Evolutionary conservation across 2,888 invertebrate genomes (phyloP).

Genomic region (Strigamia maritima): DNA sequence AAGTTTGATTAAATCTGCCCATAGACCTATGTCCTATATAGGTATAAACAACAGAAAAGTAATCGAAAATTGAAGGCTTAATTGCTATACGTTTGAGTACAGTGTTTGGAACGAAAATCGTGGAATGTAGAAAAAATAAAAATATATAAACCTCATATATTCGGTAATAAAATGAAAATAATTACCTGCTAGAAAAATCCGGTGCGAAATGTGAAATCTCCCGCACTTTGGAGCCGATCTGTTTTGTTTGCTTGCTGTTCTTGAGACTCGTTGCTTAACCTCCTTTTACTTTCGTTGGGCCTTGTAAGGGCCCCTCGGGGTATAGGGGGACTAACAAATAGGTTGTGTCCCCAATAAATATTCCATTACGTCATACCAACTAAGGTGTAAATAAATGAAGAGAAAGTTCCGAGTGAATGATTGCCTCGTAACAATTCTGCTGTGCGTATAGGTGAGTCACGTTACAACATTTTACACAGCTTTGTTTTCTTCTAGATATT

Average conservation of each 20-base stretch:
- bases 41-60: too few species aligned
- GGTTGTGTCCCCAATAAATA: conserved; percentile 1
- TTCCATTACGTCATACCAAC: not conserved
- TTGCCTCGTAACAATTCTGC: not conserved
- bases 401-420: not conserved
- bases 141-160: too few species aligned
- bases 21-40: too few species aligned
- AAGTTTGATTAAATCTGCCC: too few species aligned
- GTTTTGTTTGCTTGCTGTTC: not conserved
- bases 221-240: not conserved
- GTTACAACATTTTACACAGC: not conserved
- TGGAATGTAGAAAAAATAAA: too few species aligned
- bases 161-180: not conserved
- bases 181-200: not conserved
- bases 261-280: conserved; percentile 15
- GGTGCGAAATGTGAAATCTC: not conserved
- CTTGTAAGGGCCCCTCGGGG: not conserved
- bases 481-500: not conserved
- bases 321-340: conserved; percentile 10
- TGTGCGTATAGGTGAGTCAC: not conserved
- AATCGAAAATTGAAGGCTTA: too few species aligned
- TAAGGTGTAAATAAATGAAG: not conserved
- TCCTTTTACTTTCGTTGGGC: conserved; percentile 29
- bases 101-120: too few species aligned
- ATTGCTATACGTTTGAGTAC: too few species aligned